Percentiles rank a stretch among this genome's conserved stretches.
Evolutionary conservation across 1,140 invertebrate species (phyloP).

Genomic region (Procambarus clarkii): DNA sequence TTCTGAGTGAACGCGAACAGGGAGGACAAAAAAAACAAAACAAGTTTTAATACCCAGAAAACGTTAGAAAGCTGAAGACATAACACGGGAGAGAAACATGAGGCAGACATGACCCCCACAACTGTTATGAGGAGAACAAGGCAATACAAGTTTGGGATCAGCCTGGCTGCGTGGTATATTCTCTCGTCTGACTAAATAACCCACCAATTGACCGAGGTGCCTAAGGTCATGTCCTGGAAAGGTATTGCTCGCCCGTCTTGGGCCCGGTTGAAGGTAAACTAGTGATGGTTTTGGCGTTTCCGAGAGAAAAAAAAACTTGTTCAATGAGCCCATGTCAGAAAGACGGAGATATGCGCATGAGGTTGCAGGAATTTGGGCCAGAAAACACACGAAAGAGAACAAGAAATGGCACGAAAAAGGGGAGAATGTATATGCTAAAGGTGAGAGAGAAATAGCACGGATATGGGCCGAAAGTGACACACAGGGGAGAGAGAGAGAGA

Average conservation of each 20-base stretch:
- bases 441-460: constrained; percentile 18
- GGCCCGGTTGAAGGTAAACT: too few species aligned
- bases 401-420: too few species aligned
- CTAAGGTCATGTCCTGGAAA: background rate
- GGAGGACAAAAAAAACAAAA: too few species aligned
- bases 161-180: background rate
- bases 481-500: too few species aligned
- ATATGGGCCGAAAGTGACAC: background rate
- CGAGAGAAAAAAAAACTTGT: background rate
- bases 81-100: too few species aligned
- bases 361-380: background rate
- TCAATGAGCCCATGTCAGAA: background rate
- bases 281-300: too few species aligned
- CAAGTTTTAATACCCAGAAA: too few species aligned
- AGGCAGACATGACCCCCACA: too few species aligned
- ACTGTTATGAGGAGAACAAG: too few species aligned
- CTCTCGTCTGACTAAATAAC: background rate
- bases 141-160: background rate
- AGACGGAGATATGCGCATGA: background rate
- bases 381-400: too few species aligned
- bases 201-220: background rate
- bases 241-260: background rate
- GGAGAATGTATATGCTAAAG: background rate
- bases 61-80: too few species aligned
- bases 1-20: too few species aligned